Evolutionary conservation across 1,140 invertebrate genomes (phyloP).

Genomic region (Rhizoglyphus robini): DNA sequence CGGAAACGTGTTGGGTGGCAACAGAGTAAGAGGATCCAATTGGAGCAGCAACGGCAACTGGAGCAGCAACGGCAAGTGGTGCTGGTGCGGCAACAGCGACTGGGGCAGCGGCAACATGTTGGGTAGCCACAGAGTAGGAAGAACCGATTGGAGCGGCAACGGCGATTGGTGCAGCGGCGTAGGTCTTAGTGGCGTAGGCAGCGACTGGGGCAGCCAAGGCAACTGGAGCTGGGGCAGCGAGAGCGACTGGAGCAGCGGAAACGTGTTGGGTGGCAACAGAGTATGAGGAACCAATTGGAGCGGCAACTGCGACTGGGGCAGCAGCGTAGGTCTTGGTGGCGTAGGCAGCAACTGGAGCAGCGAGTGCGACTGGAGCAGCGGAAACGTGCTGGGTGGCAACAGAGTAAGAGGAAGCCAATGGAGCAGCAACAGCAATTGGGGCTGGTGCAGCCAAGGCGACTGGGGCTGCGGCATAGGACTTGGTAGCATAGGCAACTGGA

Average conservation of each 20-base stretch:
- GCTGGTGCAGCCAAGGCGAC: no score
- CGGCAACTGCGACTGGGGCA: neutral
- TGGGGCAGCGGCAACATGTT: neutral
- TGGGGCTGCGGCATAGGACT: neutral
- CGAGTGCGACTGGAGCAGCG: neutral
- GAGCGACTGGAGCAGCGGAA: slow-evolving; percentile 2
- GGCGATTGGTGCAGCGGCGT: neutral
- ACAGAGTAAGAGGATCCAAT: no score
- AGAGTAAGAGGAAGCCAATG: no score
- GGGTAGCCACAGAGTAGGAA: no score
- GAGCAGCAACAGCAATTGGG: no score
- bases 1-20: no score
- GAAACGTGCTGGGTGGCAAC: no score
- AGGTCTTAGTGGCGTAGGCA: neutral
- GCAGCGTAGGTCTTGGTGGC: no score
- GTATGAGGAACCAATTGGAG: neutral
- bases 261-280: neutral
- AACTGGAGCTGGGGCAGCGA: slow-evolving; percentile 14
- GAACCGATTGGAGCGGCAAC: neutral
- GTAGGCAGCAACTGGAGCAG: no score
- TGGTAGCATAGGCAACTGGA: slow-evolving; percentile 6
- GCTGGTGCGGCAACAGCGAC: no score
- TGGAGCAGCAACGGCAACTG: no score
- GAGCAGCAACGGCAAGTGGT: no score
- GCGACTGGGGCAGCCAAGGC: slow-evolving; percentile 14